Conservation (phyloP, 2,797 vertebrate genomes). For the Austrolebias charrua region DNA sequence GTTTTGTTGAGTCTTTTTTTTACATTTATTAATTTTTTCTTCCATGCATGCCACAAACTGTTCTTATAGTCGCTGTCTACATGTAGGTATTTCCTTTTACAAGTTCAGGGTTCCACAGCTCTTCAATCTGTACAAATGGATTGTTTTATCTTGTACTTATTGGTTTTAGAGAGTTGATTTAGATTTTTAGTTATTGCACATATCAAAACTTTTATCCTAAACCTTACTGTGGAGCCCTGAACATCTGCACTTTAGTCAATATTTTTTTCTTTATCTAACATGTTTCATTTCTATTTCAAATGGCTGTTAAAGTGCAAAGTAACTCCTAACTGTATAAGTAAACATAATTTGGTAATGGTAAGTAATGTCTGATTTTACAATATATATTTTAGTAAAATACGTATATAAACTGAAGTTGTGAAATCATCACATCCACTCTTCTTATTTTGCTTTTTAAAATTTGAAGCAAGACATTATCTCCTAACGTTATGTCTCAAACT, state of each 20-base stretch:
- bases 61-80: slow-evolving; percentile 46
- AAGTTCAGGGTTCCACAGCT: slow-evolving; percentile 47
- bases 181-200: too few species aligned
- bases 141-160: background rate
- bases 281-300: slow-evolving; percentile 19
- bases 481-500: too few species aligned
- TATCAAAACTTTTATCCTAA: background rate
- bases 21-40: slow-evolving; percentile 50
- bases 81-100: slow-evolving; percentile 37
- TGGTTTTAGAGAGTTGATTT: background rate
- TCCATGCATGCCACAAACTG: slow-evolving; percentile 48
- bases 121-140: background rate
- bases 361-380: too few species aligned
- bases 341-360: background rate
- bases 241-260: slow-evolving; percentile 11
- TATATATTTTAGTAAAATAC: too few species aligned
- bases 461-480: too few species aligned
- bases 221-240: slow-evolving; percentile 48
- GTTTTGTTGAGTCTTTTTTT: slow-evolving; percentile 46
- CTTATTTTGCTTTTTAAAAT: background rate
- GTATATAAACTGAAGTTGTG: background rate
- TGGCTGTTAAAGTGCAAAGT: background rate
- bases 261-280: slow-evolving; percentile 22
- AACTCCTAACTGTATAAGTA: background rate
- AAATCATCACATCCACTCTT: background rate